Percentiles rank a stretch among this genome's conserved stretches.
Evolutionary conservation across 2,113 vertebrate species (phyloP).

Genomic region (Triplophysa tibetana): DNA sequence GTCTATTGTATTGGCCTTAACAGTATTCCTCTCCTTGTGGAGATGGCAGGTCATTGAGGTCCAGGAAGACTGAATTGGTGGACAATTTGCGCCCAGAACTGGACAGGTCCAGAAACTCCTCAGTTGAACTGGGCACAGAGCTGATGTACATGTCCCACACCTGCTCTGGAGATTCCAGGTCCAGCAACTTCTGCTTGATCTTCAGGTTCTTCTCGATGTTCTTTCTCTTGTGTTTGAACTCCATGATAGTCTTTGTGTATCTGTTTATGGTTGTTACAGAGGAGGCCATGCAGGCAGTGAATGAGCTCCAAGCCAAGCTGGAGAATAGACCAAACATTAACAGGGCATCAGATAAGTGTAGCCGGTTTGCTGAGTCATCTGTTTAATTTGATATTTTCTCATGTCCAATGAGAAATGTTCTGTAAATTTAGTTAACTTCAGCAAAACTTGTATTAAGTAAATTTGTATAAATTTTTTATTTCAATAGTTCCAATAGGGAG

Average conservation of each 20-base stretch:
- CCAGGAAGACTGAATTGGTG: constrained; percentile 76
- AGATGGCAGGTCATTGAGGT: constrained; percentile 68
- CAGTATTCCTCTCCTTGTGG: constrained; percentile 70
- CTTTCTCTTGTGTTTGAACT: constrained; percentile 87
- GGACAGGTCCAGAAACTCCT: constrained; percentile 76
- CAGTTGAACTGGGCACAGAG: constrained; percentile 76
- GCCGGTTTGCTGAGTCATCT: too few relatives aligned
- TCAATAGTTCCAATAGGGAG: too few relatives aligned
- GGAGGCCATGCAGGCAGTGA: constrained; percentile 88
- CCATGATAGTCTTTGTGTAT: constrained; percentile 85
- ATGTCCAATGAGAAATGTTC: too few relatives aligned
- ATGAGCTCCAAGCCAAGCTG: constrained; percentile 91
- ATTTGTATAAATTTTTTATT: too few relatives aligned
- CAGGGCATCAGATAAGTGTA: neutral
- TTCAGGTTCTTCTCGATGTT: constrained; percentile 85
- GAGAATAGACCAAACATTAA: constrained; percentile 2
- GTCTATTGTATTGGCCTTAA: constrained; percentile 54
- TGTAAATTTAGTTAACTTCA: too few relatives aligned
- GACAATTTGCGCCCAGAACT: constrained; percentile 72
- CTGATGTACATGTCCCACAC: constrained; percentile 86
- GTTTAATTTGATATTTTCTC: too few relatives aligned
- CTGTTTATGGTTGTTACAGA: constrained; percentile 86
- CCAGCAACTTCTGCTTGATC: constrained; percentile 79
- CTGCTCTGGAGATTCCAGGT: constrained; percentile 77
- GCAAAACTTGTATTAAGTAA: too few relatives aligned